These are phyloP conservation scores for Tigriopus californicus DNA, from an alignment of 2,888 invertebrate species.

Conservation along the genomic window DNA sequence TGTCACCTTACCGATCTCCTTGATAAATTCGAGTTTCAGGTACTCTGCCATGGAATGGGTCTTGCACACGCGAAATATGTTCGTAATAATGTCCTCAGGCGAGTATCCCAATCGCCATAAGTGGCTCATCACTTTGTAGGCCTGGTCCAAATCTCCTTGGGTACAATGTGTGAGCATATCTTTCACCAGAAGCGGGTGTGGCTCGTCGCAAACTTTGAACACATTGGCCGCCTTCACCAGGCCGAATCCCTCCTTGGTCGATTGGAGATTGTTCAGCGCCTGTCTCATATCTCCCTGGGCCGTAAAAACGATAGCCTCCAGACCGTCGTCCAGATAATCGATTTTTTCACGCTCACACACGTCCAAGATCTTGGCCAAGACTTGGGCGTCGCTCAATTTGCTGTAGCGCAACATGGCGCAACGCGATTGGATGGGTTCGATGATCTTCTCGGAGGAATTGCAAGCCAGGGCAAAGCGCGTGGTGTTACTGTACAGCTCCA, in stretches of 20 bases:
- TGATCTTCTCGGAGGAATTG: conserved; percentile 94
- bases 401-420: conserved; percentile 91
- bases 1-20: conserved; percentile 31
- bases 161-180: conserved; percentile 72
- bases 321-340: conserved; percentile 71
- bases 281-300: conserved; percentile 98
- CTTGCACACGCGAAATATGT: conserved; percentile 84
- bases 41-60: conserved; percentile 54
- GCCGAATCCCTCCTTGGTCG: conserved; percentile 76
- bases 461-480: conserved; percentile 95
- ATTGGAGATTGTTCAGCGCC: conserved; percentile 90
- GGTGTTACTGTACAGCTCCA: conserved; percentile 94
- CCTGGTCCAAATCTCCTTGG: conserved; percentile 58
- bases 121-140: conserved; percentile 68
- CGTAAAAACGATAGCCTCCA: conserved; percentile 90
- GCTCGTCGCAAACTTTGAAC: conserved; percentile 97
- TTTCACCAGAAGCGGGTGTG: conserved; percentile 80
- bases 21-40: conserved; percentile 61
- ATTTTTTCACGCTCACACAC: conserved; percentile 55
- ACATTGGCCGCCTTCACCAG: conserved; percentile 83
- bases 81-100: conserved; percentile 85
- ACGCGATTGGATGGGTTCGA: conserved; percentile 94
- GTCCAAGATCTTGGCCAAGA: conserved; percentile 57
- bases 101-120: conserved; percentile 88
- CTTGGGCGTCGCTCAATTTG: conserved; percentile 69